Percentiles rank a stretch among this genome's conserved stretches.
These are phyloP conservation scores for Siphamia tubifer DNA, from an alignment of 2,113 vertebrate genomes.

Conservation along the genomic window DNA sequence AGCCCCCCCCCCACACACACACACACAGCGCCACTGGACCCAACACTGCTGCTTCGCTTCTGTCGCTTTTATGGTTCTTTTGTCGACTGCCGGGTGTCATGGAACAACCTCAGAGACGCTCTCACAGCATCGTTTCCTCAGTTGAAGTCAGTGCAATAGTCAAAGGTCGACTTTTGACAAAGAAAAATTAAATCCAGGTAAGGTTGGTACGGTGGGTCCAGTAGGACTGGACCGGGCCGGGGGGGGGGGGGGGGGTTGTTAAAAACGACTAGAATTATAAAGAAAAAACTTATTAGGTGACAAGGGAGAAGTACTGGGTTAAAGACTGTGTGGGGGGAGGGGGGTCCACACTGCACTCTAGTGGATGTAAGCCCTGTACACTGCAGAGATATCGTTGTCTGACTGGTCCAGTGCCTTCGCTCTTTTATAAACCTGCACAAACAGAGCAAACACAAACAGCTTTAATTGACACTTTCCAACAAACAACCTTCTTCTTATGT, in stretches of 20 bases:
- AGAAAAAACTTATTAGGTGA: conserved; percentile 71
- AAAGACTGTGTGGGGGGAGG: conserved; percentile 44
- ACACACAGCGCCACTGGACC: too few species aligned
- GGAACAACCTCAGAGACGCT: conserved; percentile 21
- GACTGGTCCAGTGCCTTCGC: conserved; percentile 99
- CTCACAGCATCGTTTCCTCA: not conserved
- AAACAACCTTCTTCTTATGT: too few species aligned
- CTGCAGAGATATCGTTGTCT: conserved; percentile 98
- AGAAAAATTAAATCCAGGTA: conserved; percentile 32
- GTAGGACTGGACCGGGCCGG: too few species aligned
- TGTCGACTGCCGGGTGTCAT: conserved; percentile 18
- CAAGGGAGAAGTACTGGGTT: conserved; percentile 16
- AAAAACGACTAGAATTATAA: conserved; percentile 69
- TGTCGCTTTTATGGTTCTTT: not conserved
- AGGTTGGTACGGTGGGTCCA: not conserved
- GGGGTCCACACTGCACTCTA: conserved; percentile 74
- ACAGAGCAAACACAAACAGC: conserved; percentile 17
- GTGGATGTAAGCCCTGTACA: conserved; percentile 99
- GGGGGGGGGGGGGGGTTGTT: too few species aligned
- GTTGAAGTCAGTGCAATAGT: conserved; percentile 72
- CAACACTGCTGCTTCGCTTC: not conserved
- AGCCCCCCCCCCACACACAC: too few species aligned
- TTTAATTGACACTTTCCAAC: not conserved
- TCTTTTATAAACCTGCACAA: conserved; percentile 93
- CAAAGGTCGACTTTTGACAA: conserved; percentile 57